Base-by-base conservation (phyloP, 2,113 vertebrate species). In the Erpornis zantholeuca region DNA sequence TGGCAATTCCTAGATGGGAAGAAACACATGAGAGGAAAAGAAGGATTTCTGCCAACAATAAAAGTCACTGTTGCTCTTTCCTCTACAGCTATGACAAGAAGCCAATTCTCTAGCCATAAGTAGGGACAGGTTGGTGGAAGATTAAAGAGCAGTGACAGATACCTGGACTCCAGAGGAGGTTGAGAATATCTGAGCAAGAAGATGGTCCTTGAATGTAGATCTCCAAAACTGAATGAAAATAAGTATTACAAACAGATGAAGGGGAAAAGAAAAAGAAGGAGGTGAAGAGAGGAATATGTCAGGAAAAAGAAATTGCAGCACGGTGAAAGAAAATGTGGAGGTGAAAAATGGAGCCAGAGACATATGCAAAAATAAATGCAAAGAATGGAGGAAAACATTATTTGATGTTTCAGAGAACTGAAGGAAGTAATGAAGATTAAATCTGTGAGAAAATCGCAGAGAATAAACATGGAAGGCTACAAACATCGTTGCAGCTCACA, bases 211-310 rank as follows among this genome's bases (percentile, higher is more conserved):
- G 33, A 82, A 72, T 65, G 8, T 31, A 68, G 47, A 21, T 81
- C 24, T 38, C 28, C 24, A 64, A 40, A 90, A 53, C 6, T 3
- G 3, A 84, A 22, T 14, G 9, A 80, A 89, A 53, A 38, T 60
- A 52, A 69, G 7, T 25, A 22, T 16, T 65, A 47, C 54, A 15
- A 64, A n/a, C 65, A 36, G 2, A 3, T 6, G 5, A 8, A 7
- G 10, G 13, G 3, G 1, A 17, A 3, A 4, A 38, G 12, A 8
- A 11, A 15, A n/a, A 23, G 9, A 25, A 45, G 25, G 6, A 6
- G 29, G 3, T 50, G 19, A 20, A 42, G 17, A n/a, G 24, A 21
- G 5, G 8, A 33, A 5, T 60, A 50, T 25, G 29, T 24, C 27
- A 72, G 12, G 53, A 25, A 73, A 31, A 77, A 78, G 23, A 77